Conservation (phyloP, 2,797 vertebrate genomes). For the Sebastes baramenuke region DNA sequence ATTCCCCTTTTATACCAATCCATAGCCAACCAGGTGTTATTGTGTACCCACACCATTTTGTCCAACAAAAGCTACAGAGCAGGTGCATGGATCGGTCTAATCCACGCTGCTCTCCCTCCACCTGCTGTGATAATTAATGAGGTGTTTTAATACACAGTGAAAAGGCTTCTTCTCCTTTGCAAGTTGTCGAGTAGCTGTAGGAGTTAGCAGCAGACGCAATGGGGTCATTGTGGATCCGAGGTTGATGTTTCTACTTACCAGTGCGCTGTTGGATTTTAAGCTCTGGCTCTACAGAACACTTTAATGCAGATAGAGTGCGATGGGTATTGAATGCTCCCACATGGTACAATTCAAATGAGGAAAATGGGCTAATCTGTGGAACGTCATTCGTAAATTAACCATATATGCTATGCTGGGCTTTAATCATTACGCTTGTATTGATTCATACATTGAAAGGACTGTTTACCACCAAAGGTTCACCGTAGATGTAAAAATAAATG, state of each 20-base stretch:
- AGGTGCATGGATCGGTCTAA: conserved; percentile 67
- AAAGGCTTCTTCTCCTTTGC: conserved; percentile 39
- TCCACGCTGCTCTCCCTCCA: conserved; percentile 57
- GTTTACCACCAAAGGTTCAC: neutral
- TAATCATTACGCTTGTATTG: neutral
- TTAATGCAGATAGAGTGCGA: conserved; percentile 11
- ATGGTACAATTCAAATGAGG: conserved; percentile 7
- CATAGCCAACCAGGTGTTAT: conserved; percentile 59
- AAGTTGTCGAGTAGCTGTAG: conserved; percentile 28
- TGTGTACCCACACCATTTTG: conserved; percentile 64
- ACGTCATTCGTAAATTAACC: neutral
- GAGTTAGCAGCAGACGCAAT: conserved; percentile 45
- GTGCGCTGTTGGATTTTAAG: conserved; percentile 44
- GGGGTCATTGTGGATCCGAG: conserved; percentile 54
- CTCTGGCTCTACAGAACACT: conserved; percentile 15
- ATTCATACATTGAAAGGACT: neutral
- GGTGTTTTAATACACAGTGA: conserved; percentile 52
- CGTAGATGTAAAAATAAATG: neutral
- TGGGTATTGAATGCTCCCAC: conserved; percentile 5
- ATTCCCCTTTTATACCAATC: conserved; percentile 32
- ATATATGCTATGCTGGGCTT: neutral
- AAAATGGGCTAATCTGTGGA: neutral
- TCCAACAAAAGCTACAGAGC: conserved; percentile 58
- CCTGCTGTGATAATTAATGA: conserved; percentile 80
- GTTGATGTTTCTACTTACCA: conserved; percentile 39